Base-by-base conservation (phyloP, 2,888 invertebrate species). In the Barypeithes pellucidus region DNA sequence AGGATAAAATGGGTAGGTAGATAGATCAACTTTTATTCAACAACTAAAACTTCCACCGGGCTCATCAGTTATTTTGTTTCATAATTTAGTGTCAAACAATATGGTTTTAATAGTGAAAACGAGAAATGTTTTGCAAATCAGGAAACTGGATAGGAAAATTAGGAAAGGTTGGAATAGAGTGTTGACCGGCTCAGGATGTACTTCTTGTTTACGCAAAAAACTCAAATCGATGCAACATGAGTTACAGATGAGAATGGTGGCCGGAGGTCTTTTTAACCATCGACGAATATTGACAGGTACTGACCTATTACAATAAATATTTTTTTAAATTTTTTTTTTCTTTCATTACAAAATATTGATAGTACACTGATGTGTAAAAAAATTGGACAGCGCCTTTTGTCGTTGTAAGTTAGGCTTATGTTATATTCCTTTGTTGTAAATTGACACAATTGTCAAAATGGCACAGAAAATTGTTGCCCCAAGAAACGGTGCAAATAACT, bases 211-310 rank as follows among this genome's bases (percentile, higher is more conserved):
- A 45, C 45, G 16, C 12, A 45, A 45, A 45, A 45, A 18, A 45
- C 45, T 45, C 18, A 45, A 45, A 45, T 3, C 45, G 2, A 45
- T 45, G 45, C 45, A 45, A 8, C 16, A 45, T 16, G 45, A 45
- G 18, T 16, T 45, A 45, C 16, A 18, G 16, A 45, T 5, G 45
- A 45, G 45, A 45, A 45, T 18, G 16, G 45, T 45, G 8, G 45
- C 45, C 14, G 18, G 7, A 18, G 16, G 18, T 16, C 18, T 45
- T 4, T 45, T 45, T 18, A 45, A 45, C 7, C 18, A 45, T 45
- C 45, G 45, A 14, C 45, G 45, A 5, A 45, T 45, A n/a, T 8
- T 45, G 14, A 45, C 45, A 45, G 45, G 45, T 45, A 24, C 3
- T 24, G 2, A 24, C 3, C 24, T 29, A 29, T 5, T 1, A 29